Base-by-base conservation (phyloP, 2,888 invertebrate species). In the Cosmia trapezina region DNA sequence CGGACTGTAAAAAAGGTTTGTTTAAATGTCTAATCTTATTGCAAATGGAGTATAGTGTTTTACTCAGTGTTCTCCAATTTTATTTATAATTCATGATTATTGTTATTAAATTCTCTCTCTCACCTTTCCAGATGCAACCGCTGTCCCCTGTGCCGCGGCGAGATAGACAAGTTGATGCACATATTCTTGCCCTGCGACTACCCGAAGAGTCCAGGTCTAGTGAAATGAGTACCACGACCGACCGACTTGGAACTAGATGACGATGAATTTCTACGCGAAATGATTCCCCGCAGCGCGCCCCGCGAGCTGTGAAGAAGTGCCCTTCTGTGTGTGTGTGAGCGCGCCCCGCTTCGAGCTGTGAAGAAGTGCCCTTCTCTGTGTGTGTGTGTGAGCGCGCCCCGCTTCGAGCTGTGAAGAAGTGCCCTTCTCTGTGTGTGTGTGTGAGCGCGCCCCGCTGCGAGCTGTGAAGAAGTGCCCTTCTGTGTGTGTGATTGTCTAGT, bases 131-230 rank as follows among this genome's bases (percentile, higher is more conserved):
- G 97, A 88, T 97, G 98, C 90, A 97, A 97, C 76, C 96, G 97
- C 74, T 98, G 98, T 91, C 98, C 98, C 0, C 94, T 98, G 47
- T 98, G 98, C 90, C 97, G 98, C 33, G 96, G 97, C 8, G 97
- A 97, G 88, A 97, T 98, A 79, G 96, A 97, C 65, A 97, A 97
- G 84, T 96, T 97, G 45, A 97, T 98, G 93, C 97, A 97, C 89
- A 97, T 98, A 81, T 98, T 97, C 92, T 95, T 98, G 47, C 98
- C 97, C 12, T 96, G 97, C 73, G 97, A 97, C 85, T 96, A 93
- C 88, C 93, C 95, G 81, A 93, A 89, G 73, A 89, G 85, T 67
- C 89, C 90, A 22, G 94, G 93, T 3, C 87, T 95, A 14, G 91
- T 95, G 71, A 95, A 95, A 89, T 96, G 95, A 94, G 76, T 66